phyloP scores from a whole-genome alignment of 1,140 invertebrate species.

The Drosophila sucinea region DNA sequence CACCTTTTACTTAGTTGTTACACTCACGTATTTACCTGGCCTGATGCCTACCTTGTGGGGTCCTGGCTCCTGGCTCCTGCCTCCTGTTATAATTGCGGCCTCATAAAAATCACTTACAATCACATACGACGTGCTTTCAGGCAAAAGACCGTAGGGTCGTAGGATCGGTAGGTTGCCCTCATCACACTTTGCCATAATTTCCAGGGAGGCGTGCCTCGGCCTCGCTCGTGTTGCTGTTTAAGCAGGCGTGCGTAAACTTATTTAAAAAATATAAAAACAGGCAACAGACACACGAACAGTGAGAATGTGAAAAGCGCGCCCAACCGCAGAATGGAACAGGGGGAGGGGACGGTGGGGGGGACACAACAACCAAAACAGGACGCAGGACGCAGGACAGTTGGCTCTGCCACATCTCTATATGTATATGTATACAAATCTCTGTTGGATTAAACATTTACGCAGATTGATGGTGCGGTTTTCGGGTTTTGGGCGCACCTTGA shows the following conservation, averaged over 20 bases:
- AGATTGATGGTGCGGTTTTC: constrained; percentile 71
- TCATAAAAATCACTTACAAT: constrained; percentile 73
- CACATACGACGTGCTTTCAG: constrained; percentile 37
- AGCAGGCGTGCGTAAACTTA: constrained; percentile 77
- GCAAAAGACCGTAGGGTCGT: constrained; percentile 12
- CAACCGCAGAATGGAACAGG: constrained; percentile 36
- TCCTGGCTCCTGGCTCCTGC: background rate
- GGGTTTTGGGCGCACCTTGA: constrained; percentile 56
- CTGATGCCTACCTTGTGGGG: background rate
- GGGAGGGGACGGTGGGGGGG: background rate
- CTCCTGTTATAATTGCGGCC: constrained; percentile 56
- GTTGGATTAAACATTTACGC: constrained; percentile 78
- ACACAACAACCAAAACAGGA: constrained; percentile 2
- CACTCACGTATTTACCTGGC: constrained; percentile 5
- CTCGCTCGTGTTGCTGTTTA: constrained; percentile 64
- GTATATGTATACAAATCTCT: constrained; percentile 57
- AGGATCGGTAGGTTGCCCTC: background rate
- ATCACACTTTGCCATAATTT: constrained; percentile 52
- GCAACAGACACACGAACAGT: constrained; percentile 31
- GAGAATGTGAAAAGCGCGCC: constrained; percentile 25
- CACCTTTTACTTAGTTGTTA: background rate
- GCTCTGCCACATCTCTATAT: constrained; percentile 24
- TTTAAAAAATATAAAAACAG: constrained; percentile 53
- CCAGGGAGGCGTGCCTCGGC: constrained; percentile 24
- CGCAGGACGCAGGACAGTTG: constrained; percentile 34